These are phyloP conservation scores for Anthopleura xanthogrammica DNA, from an alignment of 92 coral and sea anemone species.

Conservation along the genomic window DNA sequence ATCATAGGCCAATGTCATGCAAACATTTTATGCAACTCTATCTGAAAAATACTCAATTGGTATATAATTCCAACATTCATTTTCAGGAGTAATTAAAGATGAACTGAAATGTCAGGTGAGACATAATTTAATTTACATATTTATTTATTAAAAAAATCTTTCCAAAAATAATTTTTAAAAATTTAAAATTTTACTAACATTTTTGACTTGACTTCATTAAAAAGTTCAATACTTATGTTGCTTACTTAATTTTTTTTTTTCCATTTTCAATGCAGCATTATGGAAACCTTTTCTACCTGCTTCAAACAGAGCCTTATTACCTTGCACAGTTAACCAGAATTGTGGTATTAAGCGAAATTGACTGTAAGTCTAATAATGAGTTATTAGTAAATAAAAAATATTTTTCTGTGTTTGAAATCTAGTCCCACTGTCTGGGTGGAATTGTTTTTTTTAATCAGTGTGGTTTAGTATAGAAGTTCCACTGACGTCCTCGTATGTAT, in stretches of 20 bases:
- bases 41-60: background rate
- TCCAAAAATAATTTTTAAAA: background rate
- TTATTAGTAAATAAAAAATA: background rate
- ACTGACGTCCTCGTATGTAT: background rate
- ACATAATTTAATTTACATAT: background rate
- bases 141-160: background rate
- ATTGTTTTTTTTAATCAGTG: background rate
- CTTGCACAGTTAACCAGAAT: conserved; percentile 91
- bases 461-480: background rate
- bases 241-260: background rate
- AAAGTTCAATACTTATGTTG: background rate
- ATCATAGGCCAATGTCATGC: background rate
- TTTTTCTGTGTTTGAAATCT: background rate
- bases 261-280: conserved; percentile 55
- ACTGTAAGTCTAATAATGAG: conserved; percentile 57
- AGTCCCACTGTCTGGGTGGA: background rate
- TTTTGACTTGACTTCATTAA: too few species aligned
- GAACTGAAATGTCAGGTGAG: conserved; percentile 82
- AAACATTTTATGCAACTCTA: background rate
- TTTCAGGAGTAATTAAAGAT: conserved; percentile 78
- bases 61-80: background rate
- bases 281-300: conserved; percentile 90
- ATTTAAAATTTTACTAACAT: background rate
- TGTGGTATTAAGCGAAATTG: conserved; percentile 84
- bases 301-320: conserved; percentile 94